phyloP scores from a whole-genome alignment of 2,888 invertebrate genomes.

The Orthosia gothica region DNA sequence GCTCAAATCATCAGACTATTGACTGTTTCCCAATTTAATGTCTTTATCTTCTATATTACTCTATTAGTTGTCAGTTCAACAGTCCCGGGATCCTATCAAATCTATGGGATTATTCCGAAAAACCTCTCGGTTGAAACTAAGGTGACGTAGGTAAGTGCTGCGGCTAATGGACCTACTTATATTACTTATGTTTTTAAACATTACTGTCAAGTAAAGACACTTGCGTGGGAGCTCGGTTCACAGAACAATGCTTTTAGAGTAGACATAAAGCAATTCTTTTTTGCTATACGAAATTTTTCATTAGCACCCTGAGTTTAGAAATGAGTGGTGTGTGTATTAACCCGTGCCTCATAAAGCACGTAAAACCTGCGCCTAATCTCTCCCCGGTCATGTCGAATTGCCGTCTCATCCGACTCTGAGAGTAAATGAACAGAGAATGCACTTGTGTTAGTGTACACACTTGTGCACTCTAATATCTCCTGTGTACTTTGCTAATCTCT shows the following conservation, averaged over 20 bases:
- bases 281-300: neutral
- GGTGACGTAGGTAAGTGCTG: neutral
- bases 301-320: neutral
- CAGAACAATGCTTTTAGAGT: conserved; percentile 3
- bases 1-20: neutral
- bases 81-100: neutral
- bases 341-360: no score
- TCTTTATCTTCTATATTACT: neutral
- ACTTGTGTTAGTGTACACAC: no score
- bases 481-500: no score
- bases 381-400: no score
- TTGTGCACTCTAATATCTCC: no score
- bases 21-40: no score
- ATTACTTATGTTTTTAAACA: neutral
- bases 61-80: neutral
- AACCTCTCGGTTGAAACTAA: neutral
- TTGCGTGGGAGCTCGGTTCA: neutral
- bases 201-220: neutral
- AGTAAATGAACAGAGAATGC: no score
- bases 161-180: neutral
- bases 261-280: neutral
- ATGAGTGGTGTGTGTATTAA: neutral
- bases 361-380: no score
- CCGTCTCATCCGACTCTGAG: no score
- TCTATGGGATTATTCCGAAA: neutral